These are phyloP conservation scores for Microtus montanus DNA, from an alignment of 2,113 vertebrate genomes.

Conservation along the genomic window DNA sequence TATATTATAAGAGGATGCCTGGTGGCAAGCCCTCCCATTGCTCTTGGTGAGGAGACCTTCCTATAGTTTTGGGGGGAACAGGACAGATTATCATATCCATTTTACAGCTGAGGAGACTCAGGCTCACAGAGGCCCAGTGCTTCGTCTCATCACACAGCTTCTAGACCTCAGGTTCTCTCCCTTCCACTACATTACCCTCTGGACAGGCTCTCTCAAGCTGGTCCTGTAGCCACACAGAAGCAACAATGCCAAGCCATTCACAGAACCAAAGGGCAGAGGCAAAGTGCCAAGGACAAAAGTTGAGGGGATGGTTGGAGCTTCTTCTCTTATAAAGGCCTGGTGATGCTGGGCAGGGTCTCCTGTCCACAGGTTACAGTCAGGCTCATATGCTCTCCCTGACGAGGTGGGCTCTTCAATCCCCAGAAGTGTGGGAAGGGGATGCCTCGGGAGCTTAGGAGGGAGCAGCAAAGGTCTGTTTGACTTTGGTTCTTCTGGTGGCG, in stretches of 20 bases:
- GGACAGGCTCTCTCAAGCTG: neutral
- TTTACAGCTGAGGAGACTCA: conserved; percentile 33
- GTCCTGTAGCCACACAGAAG: neutral
- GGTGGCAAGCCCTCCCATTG: neutral
- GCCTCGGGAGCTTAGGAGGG: neutral
- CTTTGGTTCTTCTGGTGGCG: neutral
- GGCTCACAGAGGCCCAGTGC: neutral
- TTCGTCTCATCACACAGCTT: neutral
- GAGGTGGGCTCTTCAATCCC: neutral
- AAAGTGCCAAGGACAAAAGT: neutral
- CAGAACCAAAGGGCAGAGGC: neutral
- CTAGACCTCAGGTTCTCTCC: neutral
- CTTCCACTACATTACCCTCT: neutral
- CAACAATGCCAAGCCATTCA: neutral
- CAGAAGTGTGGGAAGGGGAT: neutral
- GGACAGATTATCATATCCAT: neutral
- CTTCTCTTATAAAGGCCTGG: neutral
- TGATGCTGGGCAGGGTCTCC: neutral
- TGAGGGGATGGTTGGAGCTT: neutral
- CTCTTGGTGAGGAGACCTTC: neutral
- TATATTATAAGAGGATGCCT: neutral
- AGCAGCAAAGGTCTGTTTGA: neutral
- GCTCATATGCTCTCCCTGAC: neutral
- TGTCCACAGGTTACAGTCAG: neutral
- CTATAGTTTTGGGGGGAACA: neutral